Percentiles rank a stretch among this genome's conserved stretches.
Evolutionary conservation across 2,797 vertebrate genomes (phyloP).

Genomic region (Lepus townsendii): DNA sequence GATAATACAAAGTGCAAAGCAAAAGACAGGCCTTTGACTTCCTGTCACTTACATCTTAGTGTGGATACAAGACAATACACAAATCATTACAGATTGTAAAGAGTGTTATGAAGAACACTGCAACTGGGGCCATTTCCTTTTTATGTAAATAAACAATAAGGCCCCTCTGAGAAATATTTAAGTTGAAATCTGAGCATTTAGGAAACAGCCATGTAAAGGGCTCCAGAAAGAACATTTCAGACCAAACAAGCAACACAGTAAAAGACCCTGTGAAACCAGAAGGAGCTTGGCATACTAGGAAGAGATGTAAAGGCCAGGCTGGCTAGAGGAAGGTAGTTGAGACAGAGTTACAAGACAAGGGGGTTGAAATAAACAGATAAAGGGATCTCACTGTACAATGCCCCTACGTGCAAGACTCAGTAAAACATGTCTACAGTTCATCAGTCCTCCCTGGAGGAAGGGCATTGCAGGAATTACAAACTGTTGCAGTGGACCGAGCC

Average conservation of each 20-base stretch:
- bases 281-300: neutral
- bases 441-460: neutral
- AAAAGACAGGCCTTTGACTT: neutral
- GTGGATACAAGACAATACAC: neutral
- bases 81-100: neutral
- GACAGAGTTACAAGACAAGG: neutral
- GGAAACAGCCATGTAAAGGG: neutral
- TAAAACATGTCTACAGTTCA: neutral
- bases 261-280: neutral
- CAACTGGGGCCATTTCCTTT: neutral
- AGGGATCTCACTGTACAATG: neutral
- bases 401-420: neutral
- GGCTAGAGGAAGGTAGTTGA: neutral
- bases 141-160: neutral
- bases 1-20: neutral
- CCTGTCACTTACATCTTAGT: neutral
- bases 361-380: neutral
- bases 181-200: neutral
- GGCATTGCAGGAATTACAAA: neutral
- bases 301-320: no score
- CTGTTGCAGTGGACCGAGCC: neutral
- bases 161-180: neutral
- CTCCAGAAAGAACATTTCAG: neutral
- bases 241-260: neutral
- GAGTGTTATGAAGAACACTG: neutral